phyloP scores from a whole-genome alignment of 2,113 vertebrate species.

The Cairina moschata region DNA sequence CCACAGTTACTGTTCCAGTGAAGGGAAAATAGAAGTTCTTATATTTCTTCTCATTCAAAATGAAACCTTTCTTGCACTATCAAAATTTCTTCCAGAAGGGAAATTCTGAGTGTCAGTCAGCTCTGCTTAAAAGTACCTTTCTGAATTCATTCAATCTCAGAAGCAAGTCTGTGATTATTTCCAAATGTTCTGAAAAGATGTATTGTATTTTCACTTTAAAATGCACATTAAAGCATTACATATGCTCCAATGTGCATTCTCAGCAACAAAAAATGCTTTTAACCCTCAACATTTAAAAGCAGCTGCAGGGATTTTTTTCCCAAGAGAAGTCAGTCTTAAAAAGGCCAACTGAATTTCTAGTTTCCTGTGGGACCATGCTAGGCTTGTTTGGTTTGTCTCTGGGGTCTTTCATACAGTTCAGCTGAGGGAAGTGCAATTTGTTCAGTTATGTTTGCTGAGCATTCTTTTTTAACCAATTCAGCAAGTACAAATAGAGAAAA shows the following conservation, averaged over 20 bases:
- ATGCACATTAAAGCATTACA: constrained; percentile 50
- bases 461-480: constrained; percentile 48
- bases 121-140: not conserved
- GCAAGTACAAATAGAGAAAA: not conserved
- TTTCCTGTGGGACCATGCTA: constrained; percentile 22
- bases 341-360: constrained; percentile 29
- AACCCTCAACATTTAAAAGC: constrained; percentile 64
- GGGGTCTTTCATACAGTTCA: constrained; percentile 46
- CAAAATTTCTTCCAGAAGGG: constrained; percentile 4
- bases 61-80: not conserved
- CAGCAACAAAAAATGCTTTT: constrained; percentile 69
- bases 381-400: constrained; percentile 49
- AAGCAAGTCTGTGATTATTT: constrained; percentile 16
- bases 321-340: constrained; percentile 45
- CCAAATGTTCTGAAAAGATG: constrained; percentile 26
- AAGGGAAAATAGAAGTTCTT: not conserved
- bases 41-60: not conserved
- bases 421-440: constrained; percentile 60
- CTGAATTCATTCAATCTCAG: constrained; percentile 17
- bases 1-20: not conserved
- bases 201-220: constrained; percentile 62
- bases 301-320: constrained; percentile 58
- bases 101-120: not conserved
- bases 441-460: constrained; percentile 58
- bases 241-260: constrained; percentile 46